Evolutionary conservation across 1,140 invertebrate species (phyloP).

Genomic region (Macrostomum lignano): DNA sequence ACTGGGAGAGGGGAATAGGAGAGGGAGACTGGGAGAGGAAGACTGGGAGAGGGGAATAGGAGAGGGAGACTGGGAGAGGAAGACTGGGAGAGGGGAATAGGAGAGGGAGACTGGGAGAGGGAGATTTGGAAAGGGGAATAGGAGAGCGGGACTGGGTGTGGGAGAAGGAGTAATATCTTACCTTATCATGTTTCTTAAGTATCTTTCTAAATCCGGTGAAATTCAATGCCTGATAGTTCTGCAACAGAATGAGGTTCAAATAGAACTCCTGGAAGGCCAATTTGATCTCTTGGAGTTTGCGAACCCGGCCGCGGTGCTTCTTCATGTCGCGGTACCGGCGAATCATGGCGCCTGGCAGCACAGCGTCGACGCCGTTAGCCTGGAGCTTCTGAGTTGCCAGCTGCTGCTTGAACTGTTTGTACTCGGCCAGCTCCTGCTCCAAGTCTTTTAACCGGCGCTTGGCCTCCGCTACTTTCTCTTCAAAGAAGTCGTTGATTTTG

Average conservation of each 20-base stretch:
- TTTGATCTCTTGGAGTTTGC: conserved; percentile 46
- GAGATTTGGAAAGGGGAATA: too few species aligned
- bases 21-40: too few species aligned
- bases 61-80: too few species aligned
- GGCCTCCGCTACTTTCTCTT: conserved; percentile 85
- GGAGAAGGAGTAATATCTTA: conserved; percentile 19
- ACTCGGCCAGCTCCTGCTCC: conserved; percentile 49
- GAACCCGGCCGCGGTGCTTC: conserved; percentile 6
- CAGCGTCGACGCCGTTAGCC: conserved; percentile 6
- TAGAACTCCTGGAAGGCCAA: conserved; percentile 97
- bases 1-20: too few species aligned
- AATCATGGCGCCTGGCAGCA: not conserved
- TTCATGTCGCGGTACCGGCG: not conserved
- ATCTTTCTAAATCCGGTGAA: conserved; percentile 97
- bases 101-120: too few species aligned
- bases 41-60: too few species aligned
- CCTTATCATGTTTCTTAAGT: conserved; percentile 98
- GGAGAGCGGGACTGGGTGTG: not conserved
- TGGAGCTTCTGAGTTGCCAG: conserved; percentile 12
- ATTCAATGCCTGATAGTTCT: conserved; percentile 60
- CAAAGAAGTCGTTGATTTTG: conserved; percentile 7
- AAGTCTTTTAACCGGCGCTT: conserved; percentile 67
- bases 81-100: too few species aligned
- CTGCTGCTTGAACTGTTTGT: conserved; percentile 8
- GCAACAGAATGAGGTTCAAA: conserved; percentile 60